These are phyloP conservation scores for Myotis pilosus DNA, from an alignment of 2,797 vertebrate genomes.

Conservation along the genomic window DNA sequence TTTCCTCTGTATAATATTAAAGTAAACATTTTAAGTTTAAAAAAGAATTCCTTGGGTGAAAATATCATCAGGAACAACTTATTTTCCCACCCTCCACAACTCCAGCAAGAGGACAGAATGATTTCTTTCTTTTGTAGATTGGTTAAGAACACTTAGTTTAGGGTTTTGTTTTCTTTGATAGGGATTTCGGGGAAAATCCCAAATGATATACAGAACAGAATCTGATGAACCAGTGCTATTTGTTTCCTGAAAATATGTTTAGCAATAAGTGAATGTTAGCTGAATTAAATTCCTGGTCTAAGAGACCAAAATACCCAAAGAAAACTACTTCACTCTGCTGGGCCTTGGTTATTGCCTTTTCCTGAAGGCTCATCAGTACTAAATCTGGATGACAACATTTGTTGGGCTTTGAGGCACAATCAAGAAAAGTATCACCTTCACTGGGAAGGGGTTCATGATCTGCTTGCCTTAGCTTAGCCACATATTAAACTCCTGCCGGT, in stretches of 20 bases:
- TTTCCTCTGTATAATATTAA: constrained; percentile 33
- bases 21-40: constrained; percentile 56
- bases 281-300: constrained; percentile 14
- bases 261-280: not conserved
- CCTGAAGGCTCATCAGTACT: not conserved
- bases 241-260: not conserved
- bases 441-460: not conserved
- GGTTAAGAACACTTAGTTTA: not conserved
- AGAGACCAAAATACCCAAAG: constrained; percentile 37
- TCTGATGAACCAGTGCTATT: not conserved
- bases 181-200: constrained; percentile 9
- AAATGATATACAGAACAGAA: not conserved
- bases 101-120: not conserved
- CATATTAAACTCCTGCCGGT: not conserved
- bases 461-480: constrained; percentile 18
- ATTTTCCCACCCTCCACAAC: constrained; percentile 10
- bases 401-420: not conserved
- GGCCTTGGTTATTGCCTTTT: not conserved
- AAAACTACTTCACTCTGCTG: not conserved
- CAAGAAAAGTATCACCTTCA: not conserved
- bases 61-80: not conserved
- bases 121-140: constrained; percentile 6
- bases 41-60: constrained; percentile 19
- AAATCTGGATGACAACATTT: not conserved
- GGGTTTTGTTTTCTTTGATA: not conserved